These are phyloP conservation scores for Cantharis flavilabris DNA, from an alignment of 2,888 invertebrate genomes.

Conservation along the genomic window DNA sequence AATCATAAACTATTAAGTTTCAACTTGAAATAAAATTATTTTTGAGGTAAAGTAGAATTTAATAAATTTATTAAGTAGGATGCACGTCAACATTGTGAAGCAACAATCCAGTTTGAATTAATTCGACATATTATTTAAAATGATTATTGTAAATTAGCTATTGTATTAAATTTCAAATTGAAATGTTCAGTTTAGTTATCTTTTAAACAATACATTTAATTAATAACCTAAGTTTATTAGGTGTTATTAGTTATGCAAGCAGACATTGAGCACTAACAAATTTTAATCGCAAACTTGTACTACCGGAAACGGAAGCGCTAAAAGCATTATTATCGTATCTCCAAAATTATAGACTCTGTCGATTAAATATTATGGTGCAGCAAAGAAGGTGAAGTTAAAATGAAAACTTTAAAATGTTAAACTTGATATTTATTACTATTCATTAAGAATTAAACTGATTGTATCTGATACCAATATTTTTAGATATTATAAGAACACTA, in stretches of 20 bases:
- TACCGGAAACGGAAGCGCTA: conserved; percentile 19
- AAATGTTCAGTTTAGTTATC: not conserved
- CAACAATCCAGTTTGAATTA: not conserved
- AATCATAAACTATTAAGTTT: not conserved
- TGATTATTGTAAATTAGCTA: not conserved
- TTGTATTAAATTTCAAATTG: not conserved
- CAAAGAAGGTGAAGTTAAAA: not conserved
- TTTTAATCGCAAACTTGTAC: conserved; percentile 6
- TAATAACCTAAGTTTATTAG: not conserved
- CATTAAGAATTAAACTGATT: not conserved
- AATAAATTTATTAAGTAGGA: not conserved
- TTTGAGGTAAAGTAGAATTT: not conserved
- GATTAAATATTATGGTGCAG: not conserved
- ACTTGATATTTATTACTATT: not conserved
- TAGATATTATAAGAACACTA: not conserved
- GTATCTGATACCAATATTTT: not conserved
- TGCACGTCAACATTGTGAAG: not conserved
- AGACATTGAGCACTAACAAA: not conserved
- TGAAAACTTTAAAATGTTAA: not conserved
- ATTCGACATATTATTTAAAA: not conserved
- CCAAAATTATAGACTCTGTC: conserved; percentile 10
- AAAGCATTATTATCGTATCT: conserved; percentile 10
- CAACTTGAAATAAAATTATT: not conserved
- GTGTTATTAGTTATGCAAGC: conserved; percentile 3
- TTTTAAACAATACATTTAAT: not conserved